Evolutionary conservation across 2,797 vertebrate genomes (phyloP).

Genomic region (Onychomys leucogaster): DNA sequence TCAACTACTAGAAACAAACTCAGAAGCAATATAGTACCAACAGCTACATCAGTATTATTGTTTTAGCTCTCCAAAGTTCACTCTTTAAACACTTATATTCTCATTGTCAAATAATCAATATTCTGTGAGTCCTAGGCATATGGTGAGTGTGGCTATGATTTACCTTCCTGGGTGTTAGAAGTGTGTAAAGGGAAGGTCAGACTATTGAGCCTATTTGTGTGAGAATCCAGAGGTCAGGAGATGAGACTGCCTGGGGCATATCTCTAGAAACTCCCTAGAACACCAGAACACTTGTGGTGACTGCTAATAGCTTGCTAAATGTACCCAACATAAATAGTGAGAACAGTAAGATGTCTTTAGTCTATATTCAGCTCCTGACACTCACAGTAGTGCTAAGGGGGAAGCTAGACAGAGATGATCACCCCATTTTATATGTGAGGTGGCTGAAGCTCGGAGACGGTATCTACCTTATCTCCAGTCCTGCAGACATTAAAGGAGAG

Average conservation of each 20-base stretch:
- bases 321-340: slow-evolving; percentile 10
- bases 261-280: slow-evolving; percentile 31
- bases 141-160: not conserved
- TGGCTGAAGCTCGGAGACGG: not conserved
- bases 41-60: not conserved
- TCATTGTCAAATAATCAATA: slow-evolving; percentile 36
- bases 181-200: not conserved
- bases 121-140: slow-evolving; percentile 36
- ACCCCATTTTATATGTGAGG: slow-evolving; percentile 14
- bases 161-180: not conserved
- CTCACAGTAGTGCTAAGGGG: not conserved
- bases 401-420: slow-evolving; percentile 31
- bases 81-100: slow-evolving; percentile 30
- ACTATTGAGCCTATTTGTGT: not conserved
- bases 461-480: slow-evolving; percentile 8
- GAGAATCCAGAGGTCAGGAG: not conserved
- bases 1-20: slow-evolving; percentile 23
- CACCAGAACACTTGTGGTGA: not conserved
- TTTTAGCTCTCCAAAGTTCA: slow-evolving; percentile 31
- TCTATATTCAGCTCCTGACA: slow-evolving; percentile 34
- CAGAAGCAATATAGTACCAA: slow-evolving; percentile 40
- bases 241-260: not conserved
- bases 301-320: slow-evolving; percentile 50
- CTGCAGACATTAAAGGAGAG: slow-evolving; percentile 52
- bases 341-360: slow-evolving; percentile 18